phyloP scores from a whole-genome alignment of 1,140 invertebrate genomes.

The Monomorium pharaonis region DNA sequence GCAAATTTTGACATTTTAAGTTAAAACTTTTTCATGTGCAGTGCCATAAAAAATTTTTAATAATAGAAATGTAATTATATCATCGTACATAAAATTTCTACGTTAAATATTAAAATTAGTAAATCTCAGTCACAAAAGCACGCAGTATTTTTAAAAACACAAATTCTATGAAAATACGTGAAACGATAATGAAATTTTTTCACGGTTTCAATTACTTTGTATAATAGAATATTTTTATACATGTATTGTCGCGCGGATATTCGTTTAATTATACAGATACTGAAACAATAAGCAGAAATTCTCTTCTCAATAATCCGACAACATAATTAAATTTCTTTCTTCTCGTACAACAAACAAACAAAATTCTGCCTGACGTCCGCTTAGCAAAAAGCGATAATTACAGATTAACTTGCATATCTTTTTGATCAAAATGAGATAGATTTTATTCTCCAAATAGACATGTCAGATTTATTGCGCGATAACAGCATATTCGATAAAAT shows the following conservation, averaged over 20 bases:
- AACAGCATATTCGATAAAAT: background rate
- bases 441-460: background rate
- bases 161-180: background rate
- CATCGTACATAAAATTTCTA: background rate
- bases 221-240: background rate
- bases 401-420: conserved; percentile 9
- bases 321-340: background rate
- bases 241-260: no score
- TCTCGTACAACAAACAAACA: background rate
- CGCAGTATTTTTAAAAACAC: background rate
- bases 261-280: background rate
- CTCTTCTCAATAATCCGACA: background rate
- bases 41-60: background rate
- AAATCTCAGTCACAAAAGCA: background rate
- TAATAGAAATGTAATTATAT: background rate
- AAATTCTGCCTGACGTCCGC: background rate
- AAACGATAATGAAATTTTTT: background rate
- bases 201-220: background rate
- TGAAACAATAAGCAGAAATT: background rate
- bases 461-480: background rate
- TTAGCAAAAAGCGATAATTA: background rate
- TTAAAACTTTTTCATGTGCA: background rate
- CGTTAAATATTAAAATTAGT: background rate
- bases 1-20: background rate
- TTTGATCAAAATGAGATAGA: background rate